phyloP scores from a whole-genome alignment of 2,888 invertebrate species.

The Sabellastarte sp. region DNA sequence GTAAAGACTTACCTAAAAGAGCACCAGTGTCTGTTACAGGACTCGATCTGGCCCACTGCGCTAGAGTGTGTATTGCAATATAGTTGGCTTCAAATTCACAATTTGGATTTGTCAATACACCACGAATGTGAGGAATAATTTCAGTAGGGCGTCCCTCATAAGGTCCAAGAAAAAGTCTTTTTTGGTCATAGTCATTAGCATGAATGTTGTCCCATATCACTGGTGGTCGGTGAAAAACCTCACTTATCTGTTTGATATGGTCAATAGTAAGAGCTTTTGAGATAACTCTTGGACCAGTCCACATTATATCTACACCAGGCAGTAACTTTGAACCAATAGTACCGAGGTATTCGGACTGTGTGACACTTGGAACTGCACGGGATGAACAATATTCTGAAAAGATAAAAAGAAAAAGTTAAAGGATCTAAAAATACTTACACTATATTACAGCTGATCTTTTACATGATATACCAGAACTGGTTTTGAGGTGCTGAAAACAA shows the following conservation, averaged over 20 bases:
- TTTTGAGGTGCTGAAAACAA: no score
- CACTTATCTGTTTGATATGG: slow-evolving; percentile 80
- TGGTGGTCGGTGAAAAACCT: slow-evolving; percentile 83
- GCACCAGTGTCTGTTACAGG: no score
- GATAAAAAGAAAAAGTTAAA: slow-evolving; percentile 5
- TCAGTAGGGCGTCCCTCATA: slow-evolving; percentile 73
- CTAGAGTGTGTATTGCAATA: slow-evolving; percentile 88
- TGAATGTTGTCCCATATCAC: slow-evolving; percentile 99
- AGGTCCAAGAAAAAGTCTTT: slow-evolving; percentile 87
- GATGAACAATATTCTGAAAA: slow-evolving; percentile 85
- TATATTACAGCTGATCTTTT: no score
- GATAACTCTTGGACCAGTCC: slow-evolving; percentile 95
- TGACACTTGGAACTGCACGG: slow-evolving; percentile 86
- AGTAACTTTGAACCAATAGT: slow-evolving; percentile 90
- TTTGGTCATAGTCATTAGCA: slow-evolving; percentile 98
- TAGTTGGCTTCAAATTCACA: slow-evolving; percentile 98
- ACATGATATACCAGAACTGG: no score
- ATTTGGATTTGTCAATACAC: slow-evolving; percentile 95
- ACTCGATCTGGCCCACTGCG: slow-evolving; percentile 73
- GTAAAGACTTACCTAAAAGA: no score
- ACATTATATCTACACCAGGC: slow-evolving; percentile 82
- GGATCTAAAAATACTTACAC: no score
- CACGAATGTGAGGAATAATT: slow-evolving; percentile 68
- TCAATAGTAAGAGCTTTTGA: slow-evolving; percentile 83
- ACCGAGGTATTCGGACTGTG: slow-evolving; percentile 89